Evolutionary conservation across 2,113 vertebrate species (phyloP), one percentile per base, ranked within the genome.

Genomic region (Psephotus haematonotus): DNA sequence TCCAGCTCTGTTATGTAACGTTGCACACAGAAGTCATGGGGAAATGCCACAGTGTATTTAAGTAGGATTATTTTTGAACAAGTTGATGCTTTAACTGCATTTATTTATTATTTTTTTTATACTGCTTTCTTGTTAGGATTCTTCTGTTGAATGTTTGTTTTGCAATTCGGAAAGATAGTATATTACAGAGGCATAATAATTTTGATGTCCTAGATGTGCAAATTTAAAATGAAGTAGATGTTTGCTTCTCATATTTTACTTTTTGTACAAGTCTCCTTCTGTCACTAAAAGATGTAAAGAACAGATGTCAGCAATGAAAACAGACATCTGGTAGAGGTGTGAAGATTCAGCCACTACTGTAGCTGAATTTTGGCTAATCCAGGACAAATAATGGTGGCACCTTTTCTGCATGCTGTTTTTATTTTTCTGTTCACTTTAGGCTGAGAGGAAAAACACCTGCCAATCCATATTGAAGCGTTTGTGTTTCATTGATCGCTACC

Each of bases 401-500:
- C 57, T 37, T 85, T 52, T 94, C 95, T 85, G 46, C 80, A 41
- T 86, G 46, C 47, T 74, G 69, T 23, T 82, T 93, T 96, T 92
- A 72, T 91, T 93, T 97, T 95, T 94, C 80, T 94, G 57, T 92
- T 96, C 93, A 50, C 89, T 95, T 91, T 90, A 93, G 87, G 53
- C 55, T 64, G 77, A 84, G 59, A 94, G 62, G 69, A 96, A 97
- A 96, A 96, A 50, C 35, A 81, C 64, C 76, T 96, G 91, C 67
- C 94, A 94, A 77, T 96, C 86, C 90, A 64, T 96, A 92, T 74
- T 53, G 78, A 97, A 97, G 90, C 35, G 5, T 96, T 93, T 97
- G 35, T 90, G 80, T 96, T 91, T 62, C 95, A 96, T 94, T 97
- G 97, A 98, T 97, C 95, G 86, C 60, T 94, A 60, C 92, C 94